Evolutionary conservation across 2,113 vertebrate genomes (phyloP), one percentile per base, ranked within the genome.

Genomic region (Trichechus manatus): DNA sequence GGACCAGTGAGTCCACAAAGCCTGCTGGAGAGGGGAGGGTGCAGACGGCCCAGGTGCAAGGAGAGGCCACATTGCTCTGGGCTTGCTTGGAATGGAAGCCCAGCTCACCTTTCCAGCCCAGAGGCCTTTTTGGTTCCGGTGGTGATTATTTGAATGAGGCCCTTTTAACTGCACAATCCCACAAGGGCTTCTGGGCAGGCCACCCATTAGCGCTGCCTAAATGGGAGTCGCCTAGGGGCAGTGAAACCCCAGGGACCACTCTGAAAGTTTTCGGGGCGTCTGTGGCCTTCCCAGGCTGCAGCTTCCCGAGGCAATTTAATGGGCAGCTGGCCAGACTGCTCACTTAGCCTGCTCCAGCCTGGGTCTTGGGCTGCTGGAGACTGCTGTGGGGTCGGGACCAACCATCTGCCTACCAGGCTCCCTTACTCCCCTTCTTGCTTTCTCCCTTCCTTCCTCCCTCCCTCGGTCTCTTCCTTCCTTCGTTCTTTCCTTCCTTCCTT

Each of bases 171-270:
- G 72, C 84, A 36, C 29, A 42, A 64, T 33, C 25, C 6, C 23
- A 94, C 79, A 53, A 77, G 80, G 78, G 72, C 78, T 97, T 93
- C 93, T 81, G 8, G 1, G 88, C 90, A 94, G 93, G 96, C 75
- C 39, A 87, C 93, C 95, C 95, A 94, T 97, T 97, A 97, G 80
- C n/a, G 39, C 87, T 59, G 78, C 77, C 93, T 97, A 91, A 95
- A 94, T 96, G 92, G 96, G 96, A 95, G 59, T 95, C 93, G 61
- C 87, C 72, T 84, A 80, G 95, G 93, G 95, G 81, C 81, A 94
- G 85, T 47, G 53, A 88, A 72, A 59, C 87, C 96, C 89, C 90
- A 84, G 89, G 44, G 94, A 97, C 87, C 66, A 13, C 86, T 97
- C 80, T 88, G 95, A 95, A 97, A 83, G 87, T 87, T 92, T 95